A percentile compares a stretch with the other conserved stretches of the same genome.
These are phyloP conservation scores for Drosophila nr. fundita DNA, from an alignment of 2,888 invertebrate species.

Conservation along the genomic window DNA sequence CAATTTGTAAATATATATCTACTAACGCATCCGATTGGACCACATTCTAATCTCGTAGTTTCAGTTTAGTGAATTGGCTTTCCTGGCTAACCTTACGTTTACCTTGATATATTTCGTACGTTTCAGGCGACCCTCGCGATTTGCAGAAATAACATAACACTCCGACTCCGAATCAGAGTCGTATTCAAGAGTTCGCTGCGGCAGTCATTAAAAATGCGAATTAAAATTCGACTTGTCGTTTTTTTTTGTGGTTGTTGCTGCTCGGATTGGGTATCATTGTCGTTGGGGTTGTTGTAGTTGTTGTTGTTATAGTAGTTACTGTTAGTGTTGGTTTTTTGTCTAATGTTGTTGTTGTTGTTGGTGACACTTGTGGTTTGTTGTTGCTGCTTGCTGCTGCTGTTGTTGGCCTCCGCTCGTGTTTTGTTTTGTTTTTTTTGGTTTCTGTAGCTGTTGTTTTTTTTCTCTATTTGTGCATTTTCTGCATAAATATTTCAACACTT, in stretches of 20 bases:
- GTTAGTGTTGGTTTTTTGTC: slow-evolving; percentile 1
- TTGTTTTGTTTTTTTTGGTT: slow-evolving; percentile 7
- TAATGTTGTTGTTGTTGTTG: slow-evolving; percentile 25
- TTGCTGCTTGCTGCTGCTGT: slow-evolving; percentile 21
- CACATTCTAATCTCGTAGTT: background rate
- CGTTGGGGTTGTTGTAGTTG: slow-evolving; percentile 19
- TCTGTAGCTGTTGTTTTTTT: slow-evolving; percentile 9
- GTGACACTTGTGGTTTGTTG: slow-evolving; percentile 55
- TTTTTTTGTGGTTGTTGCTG: slow-evolving; percentile 15
- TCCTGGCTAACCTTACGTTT: background rate
- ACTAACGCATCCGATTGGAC: background rate
- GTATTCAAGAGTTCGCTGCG: slow-evolving; percentile 10
- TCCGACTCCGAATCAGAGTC: background rate
- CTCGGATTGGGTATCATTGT: slow-evolving; percentile 43
- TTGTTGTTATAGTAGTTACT: slow-evolving; percentile 14
- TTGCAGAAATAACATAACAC: slow-evolving; percentile 23
- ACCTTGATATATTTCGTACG: slow-evolving; percentile 7
- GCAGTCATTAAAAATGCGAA: slow-evolving; percentile 67
- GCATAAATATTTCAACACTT: slow-evolving; percentile 82
- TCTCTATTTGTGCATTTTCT: slow-evolving; percentile 73
- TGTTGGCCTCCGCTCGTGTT: slow-evolving; percentile 29
- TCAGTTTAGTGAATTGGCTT: background rate
- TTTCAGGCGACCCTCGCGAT: slow-evolving; percentile 34
- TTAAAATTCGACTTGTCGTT: slow-evolving; percentile 44
- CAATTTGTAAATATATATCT: background rate